These are phyloP conservation scores for Pagetopsis macropterus DNA, from an alignment of 2,797 vertebrate genomes.

Conservation along the genomic window DNA sequence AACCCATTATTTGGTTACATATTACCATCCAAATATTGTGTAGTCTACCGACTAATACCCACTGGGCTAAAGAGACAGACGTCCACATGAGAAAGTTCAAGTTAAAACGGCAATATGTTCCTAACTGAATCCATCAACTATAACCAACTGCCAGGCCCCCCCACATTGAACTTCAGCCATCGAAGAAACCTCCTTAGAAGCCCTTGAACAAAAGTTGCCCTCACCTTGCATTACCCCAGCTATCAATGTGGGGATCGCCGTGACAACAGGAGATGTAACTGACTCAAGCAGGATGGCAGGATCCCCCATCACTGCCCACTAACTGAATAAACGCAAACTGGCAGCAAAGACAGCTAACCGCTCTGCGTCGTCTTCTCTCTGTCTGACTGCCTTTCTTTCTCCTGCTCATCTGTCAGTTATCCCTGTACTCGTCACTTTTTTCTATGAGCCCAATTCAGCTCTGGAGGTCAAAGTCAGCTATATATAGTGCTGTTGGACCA, in stretches of 20 bases:
- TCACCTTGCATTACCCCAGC: slow-evolving; percentile 65
- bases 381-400: slow-evolving; percentile 18
- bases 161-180: slow-evolving; percentile 44
- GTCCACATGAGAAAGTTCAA: not conserved
- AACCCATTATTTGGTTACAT: not conserved
- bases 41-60: not conserved
- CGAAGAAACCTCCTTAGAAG: not conserved
- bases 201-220: not conserved
- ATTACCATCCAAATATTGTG: not conserved
- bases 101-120: not conserved
- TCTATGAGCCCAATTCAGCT: slow-evolving; percentile 36
- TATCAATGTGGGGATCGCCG: slow-evolving; percentile 17
- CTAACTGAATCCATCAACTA: not conserved
- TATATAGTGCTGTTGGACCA: slow-evolving; percentile 67
- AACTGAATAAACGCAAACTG: not conserved
- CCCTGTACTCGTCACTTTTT: slow-evolving; percentile 20
- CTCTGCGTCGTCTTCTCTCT: not conserved
- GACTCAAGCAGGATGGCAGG: slow-evolving; percentile 45
- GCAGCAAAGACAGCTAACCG: not conserved
- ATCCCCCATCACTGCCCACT: slow-evolving; percentile 63
- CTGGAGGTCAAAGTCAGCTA: slow-evolving; percentile 58
- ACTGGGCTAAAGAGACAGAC: not conserved
- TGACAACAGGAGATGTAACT: slow-evolving; percentile 6
- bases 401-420: slow-evolving; percentile 39
- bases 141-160: not conserved